Conservation (phyloP, 35 echinoderm and acorn worm species). For the Ophiothrix spiculata region DNA sequence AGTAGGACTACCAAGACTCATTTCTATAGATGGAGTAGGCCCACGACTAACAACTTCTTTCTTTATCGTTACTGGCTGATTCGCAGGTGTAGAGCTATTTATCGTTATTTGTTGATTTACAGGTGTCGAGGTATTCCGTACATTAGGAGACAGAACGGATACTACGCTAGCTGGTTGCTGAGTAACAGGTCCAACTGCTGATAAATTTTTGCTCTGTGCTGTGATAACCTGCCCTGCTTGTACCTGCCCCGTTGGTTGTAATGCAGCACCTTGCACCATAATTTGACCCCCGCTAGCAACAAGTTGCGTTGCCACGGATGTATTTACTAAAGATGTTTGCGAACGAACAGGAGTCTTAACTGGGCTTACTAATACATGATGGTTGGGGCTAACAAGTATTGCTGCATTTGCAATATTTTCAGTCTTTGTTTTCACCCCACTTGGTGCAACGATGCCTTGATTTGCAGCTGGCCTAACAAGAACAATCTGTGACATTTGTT, state of each 20-base stretch:
- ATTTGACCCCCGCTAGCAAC: neutral
- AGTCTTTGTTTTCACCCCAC: neutral
- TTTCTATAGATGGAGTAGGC: neutral
- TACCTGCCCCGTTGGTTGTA: too few relatives aligned
- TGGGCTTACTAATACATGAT: neutral
- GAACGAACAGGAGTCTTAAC: neutral
- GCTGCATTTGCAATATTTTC: neutral
- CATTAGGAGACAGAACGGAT: neutral
- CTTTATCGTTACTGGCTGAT: neutral
- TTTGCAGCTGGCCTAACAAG: neutral
- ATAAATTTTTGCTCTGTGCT: neutral
- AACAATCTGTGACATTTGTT: neutral
- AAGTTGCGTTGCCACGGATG: neutral
- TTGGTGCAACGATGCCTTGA: neutral
- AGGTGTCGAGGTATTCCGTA: neutral
- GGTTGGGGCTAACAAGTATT: neutral
- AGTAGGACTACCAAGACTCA: neutral
- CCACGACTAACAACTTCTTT: neutral
- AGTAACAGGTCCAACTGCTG: too few relatives aligned
- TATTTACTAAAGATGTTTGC: neutral
- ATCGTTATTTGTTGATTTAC: neutral
- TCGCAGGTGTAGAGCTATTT: neutral
- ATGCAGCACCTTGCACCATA: neutral
- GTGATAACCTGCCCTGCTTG: too few relatives aligned
- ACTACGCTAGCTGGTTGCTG: too few relatives aligned